Percentiles rank a stretch among this genome's conserved stretches.
Evolutionary conservation across 1,140 invertebrate species (phyloP).

Genomic region (Hyphantria cunea): DNA sequence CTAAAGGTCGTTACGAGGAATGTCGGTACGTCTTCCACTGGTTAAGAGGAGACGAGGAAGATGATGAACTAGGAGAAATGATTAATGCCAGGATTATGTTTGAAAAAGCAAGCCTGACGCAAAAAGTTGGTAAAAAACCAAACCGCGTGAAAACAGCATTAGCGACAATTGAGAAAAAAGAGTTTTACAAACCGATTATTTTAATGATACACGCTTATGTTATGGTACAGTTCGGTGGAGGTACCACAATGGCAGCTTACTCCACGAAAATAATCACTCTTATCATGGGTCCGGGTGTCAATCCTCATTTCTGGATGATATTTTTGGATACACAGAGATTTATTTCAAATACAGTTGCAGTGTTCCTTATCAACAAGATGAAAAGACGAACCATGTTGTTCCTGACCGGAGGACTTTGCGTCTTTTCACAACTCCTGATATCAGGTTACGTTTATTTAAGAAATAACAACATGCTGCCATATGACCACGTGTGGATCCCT

Average conservation of each 20-base stretch:
- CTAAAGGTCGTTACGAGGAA: conserved; percentile 43
- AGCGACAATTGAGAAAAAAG: conserved; percentile 33
- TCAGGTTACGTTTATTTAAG: conserved; percentile 37
- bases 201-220: conserved; percentile 44
- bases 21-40: conserved; percentile 41
- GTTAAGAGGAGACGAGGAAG: conserved; percentile 46
- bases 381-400: conserved; percentile 38
- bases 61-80: conserved; percentile 45
- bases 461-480: conserved; percentile 29
- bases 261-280: conserved; percentile 35
- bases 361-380: conserved; percentile 41
- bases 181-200: conserved; percentile 43
- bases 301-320: conserved; percentile 35
- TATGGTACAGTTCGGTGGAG: conserved; percentile 39
- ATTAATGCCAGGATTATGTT: conserved; percentile 35
- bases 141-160: conserved; percentile 16
- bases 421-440: conserved; percentile 25
- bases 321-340: conserved; percentile 38
- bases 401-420: conserved; percentile 28
- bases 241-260: conserved; percentile 36
- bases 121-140: conserved; percentile 26
- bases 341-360: conserved; percentile 36
- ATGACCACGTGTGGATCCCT: conserved; percentile 20
- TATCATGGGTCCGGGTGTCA: conserved; percentile 26
- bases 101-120: conserved; percentile 18